phyloP scores from a whole-genome alignment of 1,140 invertebrate species.

The Pseudachorutes palmiensis region DNA sequence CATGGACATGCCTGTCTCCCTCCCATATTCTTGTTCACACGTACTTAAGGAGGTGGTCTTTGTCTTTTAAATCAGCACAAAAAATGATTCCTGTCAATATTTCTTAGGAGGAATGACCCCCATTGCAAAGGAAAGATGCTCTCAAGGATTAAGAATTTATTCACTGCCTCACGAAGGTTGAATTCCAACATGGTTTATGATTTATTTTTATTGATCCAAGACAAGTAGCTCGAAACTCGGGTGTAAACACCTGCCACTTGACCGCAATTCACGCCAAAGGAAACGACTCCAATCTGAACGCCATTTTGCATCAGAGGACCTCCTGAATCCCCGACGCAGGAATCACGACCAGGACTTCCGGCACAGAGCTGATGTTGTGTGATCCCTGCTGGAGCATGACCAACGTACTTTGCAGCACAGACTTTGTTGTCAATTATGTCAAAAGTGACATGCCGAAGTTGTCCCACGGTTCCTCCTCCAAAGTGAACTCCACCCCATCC shows the following conservation, averaged over 20 bases:
- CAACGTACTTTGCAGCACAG: conserved; percentile 69
- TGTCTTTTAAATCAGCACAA: too few species aligned
- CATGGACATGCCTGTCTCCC: too few species aligned
- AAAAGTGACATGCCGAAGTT: conserved; percentile 69
- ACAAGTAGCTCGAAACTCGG: background rate
- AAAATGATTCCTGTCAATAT: too few species aligned
- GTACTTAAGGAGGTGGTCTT: too few species aligned
- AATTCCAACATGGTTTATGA: background rate
- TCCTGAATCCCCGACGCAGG: background rate
- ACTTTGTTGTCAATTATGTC: conserved; percentile 71
- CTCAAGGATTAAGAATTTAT: too few species aligned
- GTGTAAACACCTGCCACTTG: conserved; percentile 7
- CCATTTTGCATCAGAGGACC: conserved; percentile 7
- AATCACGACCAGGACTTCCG: conserved; percentile 51
- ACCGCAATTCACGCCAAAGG: conserved; percentile 11
- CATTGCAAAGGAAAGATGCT: too few species aligned
- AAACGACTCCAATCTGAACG: conserved; percentile 4
- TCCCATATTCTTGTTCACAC: too few species aligned
- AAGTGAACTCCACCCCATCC: conserved; percentile 25
- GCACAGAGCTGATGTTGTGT: conserved; percentile 79
- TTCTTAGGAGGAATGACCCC: too few species aligned
- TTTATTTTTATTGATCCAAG: conserved; percentile 17
- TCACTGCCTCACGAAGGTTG: too few species aligned
- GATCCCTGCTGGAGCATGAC: conserved; percentile 76
- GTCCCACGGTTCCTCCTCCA: conserved; percentile 6